A percentile compares a stretch with the other conserved stretches of the same genome.
phyloP scores from a whole-genome alignment of 2,113 vertebrate species.

The Delphinapterus leucas region DNA sequence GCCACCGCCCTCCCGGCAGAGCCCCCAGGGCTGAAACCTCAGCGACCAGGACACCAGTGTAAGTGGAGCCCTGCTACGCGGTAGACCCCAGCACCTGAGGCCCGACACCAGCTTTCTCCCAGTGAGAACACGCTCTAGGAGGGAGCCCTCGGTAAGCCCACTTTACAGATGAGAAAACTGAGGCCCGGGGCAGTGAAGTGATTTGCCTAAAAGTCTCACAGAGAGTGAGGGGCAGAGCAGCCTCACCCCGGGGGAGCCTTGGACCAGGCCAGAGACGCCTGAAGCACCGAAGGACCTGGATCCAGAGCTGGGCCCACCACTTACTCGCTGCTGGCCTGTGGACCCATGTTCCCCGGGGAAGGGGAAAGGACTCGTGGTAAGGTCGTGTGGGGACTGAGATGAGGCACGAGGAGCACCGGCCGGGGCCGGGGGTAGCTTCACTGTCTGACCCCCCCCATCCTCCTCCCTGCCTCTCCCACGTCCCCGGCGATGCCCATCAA shows the following conservation, averaged over 20 bases:
- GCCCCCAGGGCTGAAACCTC: neutral
- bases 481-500: accelerated
- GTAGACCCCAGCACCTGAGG: neutral
- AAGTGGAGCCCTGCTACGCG: accelerated
- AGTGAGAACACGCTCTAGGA: neutral
- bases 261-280: neutral
- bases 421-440: neutral
- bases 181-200: neutral
- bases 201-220: neutral
- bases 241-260: neutral
- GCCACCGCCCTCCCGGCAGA: neutral
- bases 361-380: neutral
- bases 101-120: neutral
- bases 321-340: neutral
- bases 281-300: neutral
- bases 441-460: neutral
- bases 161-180: neutral
- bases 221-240: neutral
- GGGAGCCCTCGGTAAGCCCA: neutral
- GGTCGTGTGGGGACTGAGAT: neutral
- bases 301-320: neutral
- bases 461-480: neutral
- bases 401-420: neutral
- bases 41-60: too few species aligned
- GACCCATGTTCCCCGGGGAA: neutral